These are phyloP conservation scores for Glossophaga mutica DNA, from an alignment of 2,797 vertebrate species.

Conservation along the genomic window DNA sequence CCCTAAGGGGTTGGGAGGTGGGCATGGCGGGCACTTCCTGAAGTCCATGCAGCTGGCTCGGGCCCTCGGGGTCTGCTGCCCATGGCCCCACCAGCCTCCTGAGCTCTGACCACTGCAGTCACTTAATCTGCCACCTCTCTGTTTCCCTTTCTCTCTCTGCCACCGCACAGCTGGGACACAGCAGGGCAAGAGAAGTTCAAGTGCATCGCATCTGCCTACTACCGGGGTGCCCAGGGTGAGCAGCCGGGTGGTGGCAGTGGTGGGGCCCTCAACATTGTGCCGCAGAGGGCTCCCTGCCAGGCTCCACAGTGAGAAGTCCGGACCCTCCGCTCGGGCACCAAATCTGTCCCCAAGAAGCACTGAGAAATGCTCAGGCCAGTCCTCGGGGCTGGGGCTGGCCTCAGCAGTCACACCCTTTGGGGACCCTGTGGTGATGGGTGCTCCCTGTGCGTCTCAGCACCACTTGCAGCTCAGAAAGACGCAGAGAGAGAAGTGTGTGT, in stretches of 20 bases:
- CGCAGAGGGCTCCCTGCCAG: accelerated
- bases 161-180: constrained; percentile 91
- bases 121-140: constrained; percentile 57
- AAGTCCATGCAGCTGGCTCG: neutral
- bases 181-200: constrained; percentile 97
- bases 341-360: neutral
- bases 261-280: accelerated
- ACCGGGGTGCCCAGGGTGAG: constrained; percentile 92
- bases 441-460: neutral
- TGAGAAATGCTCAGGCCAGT: neutral
- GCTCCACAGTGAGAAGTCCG: neutral
- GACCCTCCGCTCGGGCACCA: neutral
- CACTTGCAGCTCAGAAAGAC: neutral
- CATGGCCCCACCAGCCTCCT: neutral
- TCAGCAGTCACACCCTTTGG: neutral
- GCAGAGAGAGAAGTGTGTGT: neutral
- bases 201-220: constrained; percentile 94
- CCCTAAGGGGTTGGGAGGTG: neutral
- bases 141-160: constrained; percentile 39
- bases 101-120: constrained; percentile 37
- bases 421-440: neutral
- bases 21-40: neutral
- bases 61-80: neutral
- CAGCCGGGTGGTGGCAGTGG: neutral
- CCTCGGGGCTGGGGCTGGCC: neutral